Base-by-base conservation (phyloP, 1,140 invertebrate species). In the Drosophila nebulosa region DNA sequence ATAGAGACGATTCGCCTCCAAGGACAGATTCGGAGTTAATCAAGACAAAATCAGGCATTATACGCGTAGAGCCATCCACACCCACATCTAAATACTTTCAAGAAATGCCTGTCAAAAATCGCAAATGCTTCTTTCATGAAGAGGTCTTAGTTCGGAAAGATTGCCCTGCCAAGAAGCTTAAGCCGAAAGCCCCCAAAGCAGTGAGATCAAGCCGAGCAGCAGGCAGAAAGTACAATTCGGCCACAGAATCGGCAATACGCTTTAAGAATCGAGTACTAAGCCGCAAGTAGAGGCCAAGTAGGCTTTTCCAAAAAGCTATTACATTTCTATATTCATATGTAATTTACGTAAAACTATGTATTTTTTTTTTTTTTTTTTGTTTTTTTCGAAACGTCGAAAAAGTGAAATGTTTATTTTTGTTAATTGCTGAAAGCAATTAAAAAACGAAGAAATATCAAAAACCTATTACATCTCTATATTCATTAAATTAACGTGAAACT, bases 51-150 rank as follows among this genome's bases (percentile, higher is more conserved):
- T 79, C 80, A 14, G 84, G 89, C 12, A 66, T 72, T 9, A 61
- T 90, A 9, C 57, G 67, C 12, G 89, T 89, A 1, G 89, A 89
- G 71, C 85, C 85, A 1, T 26, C 55, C 4, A 88, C 89, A 3
- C 89, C 89, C 1, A 80, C 22, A 3, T 67, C 68, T 1, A 86
- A 90, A 32, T 76, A 74, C 46, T 90, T 90, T 9, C 67, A 63
- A 7, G 89, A 80, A 56, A 22, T 64, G 64, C 74, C 89, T 4
- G 79, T 81, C 1, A 59, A 14, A 2, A 58, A 18, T 7, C 62
- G 39, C 2, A 64, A 27, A 4, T 16, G 16, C 9, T 58, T 58
- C 0, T 81, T 78, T 24, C 62, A 56, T 3, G 68, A 76, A 7
- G 4, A 50, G 14, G 52, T 59, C 4, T n/a, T n/a, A 14, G 27